Conservation (phyloP, 2,797 vertebrate genomes). For the Botia kubotai region DNA sequence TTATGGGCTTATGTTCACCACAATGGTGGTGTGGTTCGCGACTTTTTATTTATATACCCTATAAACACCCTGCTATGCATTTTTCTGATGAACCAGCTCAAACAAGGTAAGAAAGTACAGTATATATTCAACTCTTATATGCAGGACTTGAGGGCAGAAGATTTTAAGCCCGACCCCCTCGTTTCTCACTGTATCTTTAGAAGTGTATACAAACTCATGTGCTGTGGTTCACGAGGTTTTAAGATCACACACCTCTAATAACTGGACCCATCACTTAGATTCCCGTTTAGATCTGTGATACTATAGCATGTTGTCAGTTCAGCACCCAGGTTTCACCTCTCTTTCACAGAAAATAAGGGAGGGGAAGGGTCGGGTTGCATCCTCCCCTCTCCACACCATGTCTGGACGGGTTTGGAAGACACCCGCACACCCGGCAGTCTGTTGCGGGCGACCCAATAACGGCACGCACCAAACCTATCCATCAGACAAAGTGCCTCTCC, state of each 20-base stretch:
- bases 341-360: slow-evolving; percentile 46
- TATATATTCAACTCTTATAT: no score
- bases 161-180: not conserved
- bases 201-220: not conserved
- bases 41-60: not conserved
- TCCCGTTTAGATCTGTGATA: not conserved
- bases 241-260: slow-evolving; percentile 1
- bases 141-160: not conserved
- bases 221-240: not conserved
- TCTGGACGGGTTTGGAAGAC: slow-evolving; percentile 42
- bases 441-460: slow-evolving; percentile 17
- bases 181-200: not conserved
- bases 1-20: slow-evolving; percentile 24
- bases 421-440: slow-evolving; percentile 15
- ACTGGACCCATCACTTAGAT: slow-evolving; percentile 13
- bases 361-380: slow-evolving; percentile 50
- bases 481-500: slow-evolving; percentile 30
- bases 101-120: no score
- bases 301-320: slow-evolving; percentile 44
- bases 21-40: not conserved
- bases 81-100: not conserved
- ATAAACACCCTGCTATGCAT: not conserved
- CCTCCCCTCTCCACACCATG: slow-evolving; percentile 19
- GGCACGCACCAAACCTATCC: slow-evolving; percentile 42
- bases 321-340: slow-evolving; percentile 22